Evolutionary conservation across 2,797 vertebrate genomes (phyloP).

Genomic region (Toxotes lorentzi): DNA sequence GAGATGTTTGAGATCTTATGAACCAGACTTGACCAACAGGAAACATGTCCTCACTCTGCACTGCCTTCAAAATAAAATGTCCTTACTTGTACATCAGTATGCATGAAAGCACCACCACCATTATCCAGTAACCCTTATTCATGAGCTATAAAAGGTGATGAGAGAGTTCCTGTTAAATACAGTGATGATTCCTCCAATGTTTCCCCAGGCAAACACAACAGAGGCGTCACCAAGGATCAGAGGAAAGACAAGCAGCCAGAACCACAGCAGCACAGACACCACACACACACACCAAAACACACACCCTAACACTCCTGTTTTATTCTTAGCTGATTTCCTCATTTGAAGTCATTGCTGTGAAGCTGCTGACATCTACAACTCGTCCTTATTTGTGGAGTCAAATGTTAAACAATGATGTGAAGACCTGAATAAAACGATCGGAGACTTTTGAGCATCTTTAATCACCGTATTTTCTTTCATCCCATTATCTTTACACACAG

Average conservation of each 20-base stretch:
- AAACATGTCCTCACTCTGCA: no score
- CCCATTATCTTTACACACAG: neutral
- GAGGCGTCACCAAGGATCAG: conserved; percentile 37
- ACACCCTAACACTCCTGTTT: neutral
- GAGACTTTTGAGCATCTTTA: neutral
- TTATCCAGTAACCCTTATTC: no score
- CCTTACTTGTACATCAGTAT: no score
- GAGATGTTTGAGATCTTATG: no score
- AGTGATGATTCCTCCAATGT: conserved; percentile 16
- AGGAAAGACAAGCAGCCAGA: conserved; percentile 52
- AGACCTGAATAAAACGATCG: neutral
- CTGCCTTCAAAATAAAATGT: no score
- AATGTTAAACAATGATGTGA: neutral
- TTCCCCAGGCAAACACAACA: conserved; percentile 64
- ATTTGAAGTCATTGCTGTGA: neutral
- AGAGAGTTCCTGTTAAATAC: no score
- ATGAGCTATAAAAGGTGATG: no score
- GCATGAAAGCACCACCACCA: no score
- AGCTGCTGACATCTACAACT: neutral
- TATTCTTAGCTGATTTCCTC: neutral
- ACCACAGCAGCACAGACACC: conserved; percentile 8
- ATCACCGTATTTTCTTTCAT: neutral
- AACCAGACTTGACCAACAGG: no score
- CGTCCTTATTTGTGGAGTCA: neutral
- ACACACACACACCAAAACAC: conserved; percentile 21